phyloP scores from a whole-genome alignment of 2,797 vertebrate species.

The Diglossa cyanea region DNA sequence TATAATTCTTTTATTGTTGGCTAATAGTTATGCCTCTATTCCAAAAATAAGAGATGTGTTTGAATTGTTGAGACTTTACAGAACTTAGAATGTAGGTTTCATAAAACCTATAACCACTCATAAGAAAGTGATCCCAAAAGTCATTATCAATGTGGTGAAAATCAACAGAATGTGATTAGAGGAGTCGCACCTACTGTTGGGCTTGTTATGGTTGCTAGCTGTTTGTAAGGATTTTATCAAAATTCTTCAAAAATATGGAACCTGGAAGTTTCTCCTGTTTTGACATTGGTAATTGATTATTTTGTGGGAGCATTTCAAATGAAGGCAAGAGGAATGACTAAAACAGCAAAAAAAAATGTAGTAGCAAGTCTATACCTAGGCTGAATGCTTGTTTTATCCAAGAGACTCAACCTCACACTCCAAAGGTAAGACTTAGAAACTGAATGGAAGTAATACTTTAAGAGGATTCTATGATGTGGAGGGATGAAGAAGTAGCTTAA shows the following conservation, averaged over 20 bases:
- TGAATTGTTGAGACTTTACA: neutral
- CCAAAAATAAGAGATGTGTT: neutral
- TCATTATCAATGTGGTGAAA: neutral
- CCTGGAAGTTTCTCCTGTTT: neutral
- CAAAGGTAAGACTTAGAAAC: neutral
- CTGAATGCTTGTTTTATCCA: neutral
- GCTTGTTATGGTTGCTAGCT: neutral
- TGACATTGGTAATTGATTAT: neutral
- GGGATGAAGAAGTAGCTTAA: neutral
- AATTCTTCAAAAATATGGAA: neutral
- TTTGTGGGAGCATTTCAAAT: neutral
- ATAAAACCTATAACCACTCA: neutral
- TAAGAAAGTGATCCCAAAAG: neutral
- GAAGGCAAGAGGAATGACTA: neutral
- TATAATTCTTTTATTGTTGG: neutral
- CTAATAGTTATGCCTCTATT: neutral
- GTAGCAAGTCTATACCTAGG: neutral
- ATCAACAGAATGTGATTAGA: neutral
- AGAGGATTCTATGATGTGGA: neutral
- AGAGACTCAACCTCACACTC: neutral
- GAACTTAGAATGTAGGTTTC: neutral
- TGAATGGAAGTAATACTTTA: neutral
- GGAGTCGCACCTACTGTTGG: neutral
- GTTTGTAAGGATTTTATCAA: neutral
- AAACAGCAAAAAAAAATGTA: neutral